Evolutionary conservation across 2,888 invertebrate genomes (phyloP), one percentile per base, ranked within the genome.

Genomic region (Iphiclides podalirius): DNA sequence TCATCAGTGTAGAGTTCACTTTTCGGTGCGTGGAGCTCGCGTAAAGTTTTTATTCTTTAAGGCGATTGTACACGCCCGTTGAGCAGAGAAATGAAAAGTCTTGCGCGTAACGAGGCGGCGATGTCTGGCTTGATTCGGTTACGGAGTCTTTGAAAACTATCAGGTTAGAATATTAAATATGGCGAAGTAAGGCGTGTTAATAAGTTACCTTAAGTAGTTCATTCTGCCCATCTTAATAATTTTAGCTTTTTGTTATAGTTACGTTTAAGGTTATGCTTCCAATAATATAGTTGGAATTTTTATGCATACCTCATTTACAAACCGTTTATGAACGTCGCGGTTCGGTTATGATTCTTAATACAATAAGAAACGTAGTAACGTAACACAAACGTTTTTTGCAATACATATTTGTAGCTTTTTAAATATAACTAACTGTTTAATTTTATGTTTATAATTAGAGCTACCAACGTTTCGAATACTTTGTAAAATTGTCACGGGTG

Each of bases 1-100:
- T 1, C 0, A 38, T 37, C 52, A 55, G 38, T 28, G 2, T 31
- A 31, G 11, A 31, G 31, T 31, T 31, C 11, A 31, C 11, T 26
- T 31, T 31, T 31, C 4, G 12, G 2, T n/a, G 11, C 2, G 31
- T 2, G 15, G 4, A 43, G 61, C 13, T 60, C 60, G 16, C 7
- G 23, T 56, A 52, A 14, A 44, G 12, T 67, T 60, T 71, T 35
- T 47, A 39, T 44, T 41, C 35, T 52, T 47, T 71, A 71, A 79
- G 64, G 61, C 57, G 63, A 76, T 79, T 72, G 61, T 66, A 61
- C 64, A 78, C 76, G 78, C 63, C 66, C 64, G 65, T 66, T 77
- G 72, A 63, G 61, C 71, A 63, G 62, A 66, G 64, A 75, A 71
- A 79, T 79, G 79, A 73, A 79, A 78, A 74, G 67, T 72, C 62